Evolutionary conservation across 2,888 invertebrate genomes (phyloP).

Genomic region (Nemapogon koenigi): DNA sequence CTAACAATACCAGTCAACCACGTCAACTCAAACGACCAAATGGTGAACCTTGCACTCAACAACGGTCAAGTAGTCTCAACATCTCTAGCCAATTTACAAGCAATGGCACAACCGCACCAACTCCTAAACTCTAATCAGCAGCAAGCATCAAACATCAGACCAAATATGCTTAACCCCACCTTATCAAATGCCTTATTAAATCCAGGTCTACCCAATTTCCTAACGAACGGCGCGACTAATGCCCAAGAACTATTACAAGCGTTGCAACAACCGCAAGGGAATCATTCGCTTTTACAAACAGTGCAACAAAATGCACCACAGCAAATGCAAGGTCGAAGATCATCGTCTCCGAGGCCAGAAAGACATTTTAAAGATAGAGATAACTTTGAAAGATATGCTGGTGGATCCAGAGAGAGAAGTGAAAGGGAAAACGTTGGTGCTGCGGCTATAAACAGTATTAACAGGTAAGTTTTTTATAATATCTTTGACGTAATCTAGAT

Average conservation of each 20-base stretch:
- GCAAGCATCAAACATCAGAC: constrained; percentile 45
- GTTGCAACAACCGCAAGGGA: constrained; percentile 69
- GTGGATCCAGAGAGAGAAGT: constrained; percentile 50
- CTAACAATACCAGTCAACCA: constrained; percentile 94
- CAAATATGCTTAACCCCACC: constrained; percentile 64
- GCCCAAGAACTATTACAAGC: constrained; percentile 79
- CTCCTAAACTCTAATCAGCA: constrained; percentile 68
- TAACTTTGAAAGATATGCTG: constrained; percentile 47
- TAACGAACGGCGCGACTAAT: constrained; percentile 72
- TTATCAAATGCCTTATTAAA: constrained; percentile 75
- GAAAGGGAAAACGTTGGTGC: constrained; percentile 61
- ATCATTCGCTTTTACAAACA: constrained; percentile 54
- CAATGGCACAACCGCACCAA: constrained; percentile 76
- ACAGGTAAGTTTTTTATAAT: constrained; percentile 52
- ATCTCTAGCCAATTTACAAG: constrained; percentile 79
- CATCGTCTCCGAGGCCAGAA: constrained; percentile 50
- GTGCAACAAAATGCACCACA: constrained; percentile 57
- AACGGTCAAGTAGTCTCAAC: constrained; percentile 88
- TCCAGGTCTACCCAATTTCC: constrained; percentile 73
- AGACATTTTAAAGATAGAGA: constrained; percentile 59
- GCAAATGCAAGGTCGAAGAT: constrained; percentile 55
- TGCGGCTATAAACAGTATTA: constrained; percentile 70
- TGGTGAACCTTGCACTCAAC: constrained; percentile 82
- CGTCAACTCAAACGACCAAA: constrained; percentile 76
- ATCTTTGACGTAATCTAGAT: neutral